Percentiles rank a stretch among this genome's conserved stretches.
Evolutionary conservation across 1,140 invertebrate species (phyloP).

Genomic region (Bombus pyrosoma): DNA sequence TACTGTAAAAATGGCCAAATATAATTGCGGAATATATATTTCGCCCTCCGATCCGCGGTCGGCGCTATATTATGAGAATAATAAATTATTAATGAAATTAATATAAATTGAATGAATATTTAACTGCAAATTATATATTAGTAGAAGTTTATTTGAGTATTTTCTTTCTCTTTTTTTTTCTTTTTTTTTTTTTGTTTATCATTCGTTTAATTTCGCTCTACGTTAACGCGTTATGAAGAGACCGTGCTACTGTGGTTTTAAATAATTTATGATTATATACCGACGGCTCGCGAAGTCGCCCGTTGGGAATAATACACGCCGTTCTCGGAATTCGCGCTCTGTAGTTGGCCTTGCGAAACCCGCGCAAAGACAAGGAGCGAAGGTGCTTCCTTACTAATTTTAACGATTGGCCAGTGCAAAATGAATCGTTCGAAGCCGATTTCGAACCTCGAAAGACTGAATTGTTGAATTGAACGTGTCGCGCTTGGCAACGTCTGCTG

Average conservation of each 20-base stretch:
- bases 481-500: slow-evolving; percentile 38
- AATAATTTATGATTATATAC: slow-evolving; percentile 44
- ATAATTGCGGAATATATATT: slow-evolving; percentile 79
- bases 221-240: slow-evolving; percentile 40
- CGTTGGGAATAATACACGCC: slow-evolving; percentile 40
- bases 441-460: slow-evolving; percentile 66
- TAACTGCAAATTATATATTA: slow-evolving; percentile 82
- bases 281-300: slow-evolving; percentile 34
- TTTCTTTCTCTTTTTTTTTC: slow-evolving; percentile 67
- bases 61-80: slow-evolving; percentile 81
- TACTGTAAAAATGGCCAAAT: slow-evolving; percentile 83
- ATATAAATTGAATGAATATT: slow-evolving; percentile 83
- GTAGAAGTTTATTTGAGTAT: slow-evolving; percentile 81
- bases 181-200: slow-evolving; percentile 61
- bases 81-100: slow-evolving; percentile 84
- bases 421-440: slow-evolving; percentile 38
- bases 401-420: slow-evolving; percentile 54
- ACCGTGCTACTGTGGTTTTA: slow-evolving; percentile 10
- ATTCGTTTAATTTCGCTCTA: slow-evolving; percentile 66
- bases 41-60: slow-evolving; percentile 70
- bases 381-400: slow-evolving; percentile 53
- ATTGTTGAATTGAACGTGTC: slow-evolving; percentile 64
- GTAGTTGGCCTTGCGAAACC: slow-evolving; percentile 52
- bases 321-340: slow-evolving; percentile 62
- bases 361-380: slow-evolving; percentile 35